phyloP scores from a whole-genome alignment of 2,888 invertebrate genomes.

The Watsonalla binaria region DNA sequence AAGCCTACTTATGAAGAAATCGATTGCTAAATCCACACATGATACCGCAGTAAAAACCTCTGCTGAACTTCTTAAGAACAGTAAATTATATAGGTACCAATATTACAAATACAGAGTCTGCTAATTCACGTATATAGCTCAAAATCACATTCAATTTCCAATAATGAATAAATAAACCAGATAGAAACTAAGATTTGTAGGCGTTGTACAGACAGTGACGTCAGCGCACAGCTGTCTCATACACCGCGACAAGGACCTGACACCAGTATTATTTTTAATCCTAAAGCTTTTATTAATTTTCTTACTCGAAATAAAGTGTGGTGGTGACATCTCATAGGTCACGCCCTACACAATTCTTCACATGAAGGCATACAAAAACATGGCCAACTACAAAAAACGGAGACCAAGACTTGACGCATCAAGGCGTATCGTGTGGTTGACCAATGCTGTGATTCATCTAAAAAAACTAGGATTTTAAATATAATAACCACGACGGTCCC shows the following conservation, averaged over 20 bases:
- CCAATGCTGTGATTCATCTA: conserved; percentile 7
- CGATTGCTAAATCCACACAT: not conserved
- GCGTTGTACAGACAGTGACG: conserved; percentile 41
- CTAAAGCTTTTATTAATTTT: conserved; percentile 37
- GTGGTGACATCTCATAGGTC: conserved; percentile 19
- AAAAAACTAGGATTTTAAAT: not conserved
- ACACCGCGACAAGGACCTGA: conserved; percentile 32
- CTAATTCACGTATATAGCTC: conserved; percentile 4
- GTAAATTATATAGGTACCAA: not conserved
- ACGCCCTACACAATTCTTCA: conserved; percentile 25
- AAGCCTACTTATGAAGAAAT: not conserved
- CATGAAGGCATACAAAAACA: conserved; percentile 29
- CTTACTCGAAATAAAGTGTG: conserved; percentile 19
- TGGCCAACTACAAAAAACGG: conserved; percentile 22
- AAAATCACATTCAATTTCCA: conserved; percentile 17
- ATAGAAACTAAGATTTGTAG: conserved; percentile 34
- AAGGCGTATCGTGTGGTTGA: conserved; percentile 15
- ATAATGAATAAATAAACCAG: conserved; percentile 36
- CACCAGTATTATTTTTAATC: conserved; percentile 26
- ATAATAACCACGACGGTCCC: not conserved
- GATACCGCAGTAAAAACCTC: not conserved
- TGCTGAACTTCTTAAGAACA: not conserved
- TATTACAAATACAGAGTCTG: not conserved
- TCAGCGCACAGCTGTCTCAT: conserved; percentile 43
- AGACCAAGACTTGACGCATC: conserved; percentile 23